phyloP scores from a whole-genome alignment of 1,140 invertebrate species.

The Latrodectus geometricus region DNA sequence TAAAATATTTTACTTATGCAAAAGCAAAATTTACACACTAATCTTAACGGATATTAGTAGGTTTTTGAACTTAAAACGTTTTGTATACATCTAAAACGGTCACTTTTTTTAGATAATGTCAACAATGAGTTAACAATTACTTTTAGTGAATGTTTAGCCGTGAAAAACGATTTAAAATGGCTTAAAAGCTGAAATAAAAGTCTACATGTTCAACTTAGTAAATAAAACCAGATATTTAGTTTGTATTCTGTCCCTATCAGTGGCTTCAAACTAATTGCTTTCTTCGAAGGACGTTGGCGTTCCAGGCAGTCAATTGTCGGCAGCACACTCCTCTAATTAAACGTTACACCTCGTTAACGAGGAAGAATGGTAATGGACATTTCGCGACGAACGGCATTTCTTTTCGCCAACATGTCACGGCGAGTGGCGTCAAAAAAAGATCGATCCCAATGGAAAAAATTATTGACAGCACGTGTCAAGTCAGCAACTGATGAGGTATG shows the following conservation, averaged over 20 bases:
- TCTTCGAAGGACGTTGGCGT: constrained; percentile 21
- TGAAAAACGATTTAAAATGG: not conserved
- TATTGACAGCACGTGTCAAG: too few species aligned
- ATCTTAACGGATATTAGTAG: too few species aligned
- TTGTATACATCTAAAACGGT: not conserved
- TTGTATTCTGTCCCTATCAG: not conserved
- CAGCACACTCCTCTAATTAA: constrained; percentile 31
- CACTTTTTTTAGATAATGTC: not conserved
- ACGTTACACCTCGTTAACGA: constrained; percentile 52
- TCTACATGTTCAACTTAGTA: not conserved
- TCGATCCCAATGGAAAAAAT: not conserved
- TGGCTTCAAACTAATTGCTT: constrained; percentile 28
- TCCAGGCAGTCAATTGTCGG: constrained; percentile 35
- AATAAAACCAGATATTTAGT: not conserved
- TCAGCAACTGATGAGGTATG: too few species aligned
- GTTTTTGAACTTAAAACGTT: not conserved
- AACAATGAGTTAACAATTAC: not conserved
- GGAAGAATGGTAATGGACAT: constrained; percentile 26
- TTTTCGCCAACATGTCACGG: not conserved
- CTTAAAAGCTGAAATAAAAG: not conserved
- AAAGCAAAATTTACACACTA: too few species aligned
- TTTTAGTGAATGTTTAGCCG: not conserved
- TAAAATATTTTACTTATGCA: too few species aligned
- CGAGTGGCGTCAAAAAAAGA: not conserved
- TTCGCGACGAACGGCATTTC: not conserved